phyloP scores from a whole-genome alignment of 2,113 vertebrate species.

The Brachyhypopomus occidentalis region DNA sequence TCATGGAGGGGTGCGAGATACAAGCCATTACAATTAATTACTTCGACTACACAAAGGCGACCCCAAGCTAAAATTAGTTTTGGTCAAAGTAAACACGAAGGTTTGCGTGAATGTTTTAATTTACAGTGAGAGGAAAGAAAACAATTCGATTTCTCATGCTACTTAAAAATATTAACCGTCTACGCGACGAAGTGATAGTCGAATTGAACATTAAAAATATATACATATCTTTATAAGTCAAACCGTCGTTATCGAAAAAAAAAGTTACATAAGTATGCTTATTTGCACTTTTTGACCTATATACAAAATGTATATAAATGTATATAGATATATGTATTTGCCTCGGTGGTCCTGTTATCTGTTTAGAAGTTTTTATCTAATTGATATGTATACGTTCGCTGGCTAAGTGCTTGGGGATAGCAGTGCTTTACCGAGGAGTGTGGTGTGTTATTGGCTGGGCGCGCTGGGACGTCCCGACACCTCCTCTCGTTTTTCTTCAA shows the following conservation, averaged over 20 bases:
- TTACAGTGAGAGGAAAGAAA: too few species aligned
- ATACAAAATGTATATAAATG: neutral
- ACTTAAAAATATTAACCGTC: neutral
- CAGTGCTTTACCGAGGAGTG: slow-evolving; percentile 9
- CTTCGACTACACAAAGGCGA: neutral
- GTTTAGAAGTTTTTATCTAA: neutral
- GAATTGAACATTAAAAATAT: neutral
- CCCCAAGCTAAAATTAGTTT: neutral
- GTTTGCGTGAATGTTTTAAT: neutral
- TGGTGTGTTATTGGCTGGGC: slow-evolving; percentile 59
- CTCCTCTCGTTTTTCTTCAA: slow-evolving; percentile 56
- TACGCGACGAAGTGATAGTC: neutral
- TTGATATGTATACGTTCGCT: slow-evolving; percentile 1
- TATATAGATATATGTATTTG: neutral
- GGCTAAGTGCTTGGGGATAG: neutral
- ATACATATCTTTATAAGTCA: too few species aligned
- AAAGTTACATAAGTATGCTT: too few species aligned
- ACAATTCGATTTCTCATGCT: neutral
- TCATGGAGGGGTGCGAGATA: slow-evolving; percentile 18
- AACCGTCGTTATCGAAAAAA: too few species aligned
- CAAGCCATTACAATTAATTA: slow-evolving; percentile 19
- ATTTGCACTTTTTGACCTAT: too few species aligned
- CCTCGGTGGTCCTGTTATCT: too few species aligned
- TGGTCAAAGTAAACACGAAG: neutral
- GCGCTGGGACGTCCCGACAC: slow-evolving; percentile 72